A percentile compares a stretch with the other conserved stretches of the same genome.
Evolutionary conservation across 2,113 vertebrate genomes (phyloP).

Genomic region (Mormyrus iriodes): DNA sequence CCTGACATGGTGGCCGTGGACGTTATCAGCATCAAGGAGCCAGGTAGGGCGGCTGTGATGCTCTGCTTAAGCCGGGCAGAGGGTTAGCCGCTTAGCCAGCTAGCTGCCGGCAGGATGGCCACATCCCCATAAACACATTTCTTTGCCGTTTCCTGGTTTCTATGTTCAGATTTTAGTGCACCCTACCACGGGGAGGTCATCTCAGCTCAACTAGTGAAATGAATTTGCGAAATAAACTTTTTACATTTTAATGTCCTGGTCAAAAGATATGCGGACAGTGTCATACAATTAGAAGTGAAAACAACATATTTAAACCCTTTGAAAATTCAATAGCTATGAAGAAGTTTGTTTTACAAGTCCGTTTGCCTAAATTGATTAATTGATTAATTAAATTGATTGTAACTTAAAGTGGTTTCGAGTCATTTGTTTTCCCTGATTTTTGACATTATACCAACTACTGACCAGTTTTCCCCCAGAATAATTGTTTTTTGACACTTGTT

Average conservation of each 20-base stretch:
- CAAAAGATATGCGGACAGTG: background rate
- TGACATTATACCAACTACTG: background rate
- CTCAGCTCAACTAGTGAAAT: background rate
- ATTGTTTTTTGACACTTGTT: background rate
- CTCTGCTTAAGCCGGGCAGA: background rate
- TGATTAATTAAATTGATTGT: no score
- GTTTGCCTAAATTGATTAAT: no score
- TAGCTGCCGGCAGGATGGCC: background rate
- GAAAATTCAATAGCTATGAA: background rate
- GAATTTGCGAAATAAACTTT: background rate
- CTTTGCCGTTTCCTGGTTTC: background rate
- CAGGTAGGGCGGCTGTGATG: conserved; percentile 42
- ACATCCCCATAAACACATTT: background rate
- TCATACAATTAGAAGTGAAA: background rate
- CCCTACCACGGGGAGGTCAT: background rate
- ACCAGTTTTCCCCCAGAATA: background rate
- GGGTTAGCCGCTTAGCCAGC: background rate
- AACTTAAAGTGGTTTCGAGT: background rate
- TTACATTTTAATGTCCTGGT: background rate
- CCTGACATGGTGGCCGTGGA: conserved; percentile 70
- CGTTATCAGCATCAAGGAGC: conserved; percentile 55
- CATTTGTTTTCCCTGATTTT: background rate
- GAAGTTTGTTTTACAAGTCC: background rate
- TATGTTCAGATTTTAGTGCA: background rate
- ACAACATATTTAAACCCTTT: background rate